Evolutionary conservation across 2,797 vertebrate species (phyloP).

Genomic region (Hippoglossus hippoglossus): DNA sequence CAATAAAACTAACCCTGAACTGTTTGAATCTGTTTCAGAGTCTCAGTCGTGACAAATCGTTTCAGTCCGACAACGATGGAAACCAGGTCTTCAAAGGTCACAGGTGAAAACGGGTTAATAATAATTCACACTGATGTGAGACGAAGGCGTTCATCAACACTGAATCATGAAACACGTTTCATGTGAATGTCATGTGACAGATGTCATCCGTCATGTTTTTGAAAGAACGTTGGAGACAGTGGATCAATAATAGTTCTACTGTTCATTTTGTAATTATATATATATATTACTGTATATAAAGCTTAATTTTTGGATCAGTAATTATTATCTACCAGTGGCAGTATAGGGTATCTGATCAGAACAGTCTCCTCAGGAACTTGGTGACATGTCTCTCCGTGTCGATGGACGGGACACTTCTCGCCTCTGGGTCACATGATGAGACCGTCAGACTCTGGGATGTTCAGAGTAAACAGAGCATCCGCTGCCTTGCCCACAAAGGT

Average conservation of each 20-base stretch:
- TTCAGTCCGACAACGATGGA: slow-evolving; percentile 88
- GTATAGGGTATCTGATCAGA: background rate
- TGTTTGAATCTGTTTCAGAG: slow-evolving; percentile 76
- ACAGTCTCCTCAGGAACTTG: slow-evolving; percentile 85
- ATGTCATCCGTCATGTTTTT: no score
- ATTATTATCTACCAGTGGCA: background rate
- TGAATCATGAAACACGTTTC: no score
- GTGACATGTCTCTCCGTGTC: slow-evolving; percentile 95
- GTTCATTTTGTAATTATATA: no score
- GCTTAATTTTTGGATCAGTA: no score
- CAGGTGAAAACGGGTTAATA: slow-evolving; percentile 80
- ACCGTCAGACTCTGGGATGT: slow-evolving; percentile 94
- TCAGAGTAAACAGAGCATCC: slow-evolving; percentile 94
- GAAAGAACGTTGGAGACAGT: no score
- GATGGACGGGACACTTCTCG: slow-evolving; percentile 90
- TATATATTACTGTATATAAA: no score
- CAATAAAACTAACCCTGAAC: background rate
- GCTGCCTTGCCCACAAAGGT: slow-evolving; percentile 94
- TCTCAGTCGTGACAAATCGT: slow-evolving; percentile 88
- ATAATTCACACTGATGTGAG: no score
- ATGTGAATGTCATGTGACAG: no score
- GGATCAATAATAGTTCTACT: no score
- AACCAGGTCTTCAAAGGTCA: slow-evolving; percentile 95
- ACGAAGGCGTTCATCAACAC: background rate
- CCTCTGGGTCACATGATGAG: slow-evolving; percentile 96